These are phyloP conservation scores for Dicycla oo DNA, from an alignment of 2,888 invertebrate genomes.

Conservation along the genomic window DNA sequence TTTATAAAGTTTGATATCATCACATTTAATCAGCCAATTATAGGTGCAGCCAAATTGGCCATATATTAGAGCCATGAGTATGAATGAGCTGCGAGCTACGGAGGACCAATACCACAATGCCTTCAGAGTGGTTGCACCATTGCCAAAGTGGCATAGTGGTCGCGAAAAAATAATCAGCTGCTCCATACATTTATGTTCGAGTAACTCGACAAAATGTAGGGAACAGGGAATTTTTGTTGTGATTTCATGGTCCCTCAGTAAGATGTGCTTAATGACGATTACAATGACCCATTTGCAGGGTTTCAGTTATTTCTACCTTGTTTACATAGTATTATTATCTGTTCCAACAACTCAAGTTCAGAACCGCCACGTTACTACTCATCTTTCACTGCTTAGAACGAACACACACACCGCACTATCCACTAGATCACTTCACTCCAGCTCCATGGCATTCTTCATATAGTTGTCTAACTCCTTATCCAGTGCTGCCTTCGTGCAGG, in stretches of 20 bases:
- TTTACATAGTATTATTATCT: neutral
- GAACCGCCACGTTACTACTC: neutral
- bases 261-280: neutral
- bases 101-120: neutral
- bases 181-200: neutral
- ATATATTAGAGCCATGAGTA: neutral
- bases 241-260: neutral
- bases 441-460: conserved; percentile 80
- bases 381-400: conserved; percentile 4
- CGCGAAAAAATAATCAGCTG: neutral
- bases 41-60: neutral
- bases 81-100: neutral
- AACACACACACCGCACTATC: conserved; percentile 37
- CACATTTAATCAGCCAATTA: neutral
- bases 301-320: neutral
- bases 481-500: conserved; percentile 90
- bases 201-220: neutral
- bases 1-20: neutral
- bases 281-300: neutral
- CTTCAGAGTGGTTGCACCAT: neutral
- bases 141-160: neutral
- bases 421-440: conserved; percentile 52
- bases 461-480: conserved; percentile 91
- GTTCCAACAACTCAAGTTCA: neutral
- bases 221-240: neutral